phyloP scores from a whole-genome alignment of 2,113 vertebrate species.

The Vireo altiloquus region DNA sequence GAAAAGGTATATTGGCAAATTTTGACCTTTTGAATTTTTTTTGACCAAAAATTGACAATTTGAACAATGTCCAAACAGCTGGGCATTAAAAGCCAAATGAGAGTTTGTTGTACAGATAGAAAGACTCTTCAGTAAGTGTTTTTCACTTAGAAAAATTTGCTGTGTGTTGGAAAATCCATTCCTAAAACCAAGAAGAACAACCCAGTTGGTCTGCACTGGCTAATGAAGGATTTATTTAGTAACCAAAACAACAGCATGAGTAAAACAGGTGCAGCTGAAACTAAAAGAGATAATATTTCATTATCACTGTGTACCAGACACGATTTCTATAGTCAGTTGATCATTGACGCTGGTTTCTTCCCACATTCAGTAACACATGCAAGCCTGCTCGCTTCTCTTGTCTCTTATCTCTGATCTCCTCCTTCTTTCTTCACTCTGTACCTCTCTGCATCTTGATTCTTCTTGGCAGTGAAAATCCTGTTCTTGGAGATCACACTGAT shows the following conservation, averaged over 20 bases:
- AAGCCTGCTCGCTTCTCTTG: background rate
- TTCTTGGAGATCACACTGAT: background rate
- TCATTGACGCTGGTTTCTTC: background rate
- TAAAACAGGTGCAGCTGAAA: background rate
- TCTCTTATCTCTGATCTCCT: background rate
- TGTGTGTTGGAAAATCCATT: background rate
- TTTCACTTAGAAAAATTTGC: background rate
- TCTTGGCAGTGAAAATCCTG: background rate
- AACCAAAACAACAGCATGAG: background rate
- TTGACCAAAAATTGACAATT: background rate
- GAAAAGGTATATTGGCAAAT: background rate
- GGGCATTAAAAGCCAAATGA: background rate
- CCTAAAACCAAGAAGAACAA: background rate
- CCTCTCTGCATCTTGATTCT: background rate
- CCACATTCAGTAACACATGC: background rate
- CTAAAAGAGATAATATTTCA: background rate
- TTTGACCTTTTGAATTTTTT: too few relatives aligned
- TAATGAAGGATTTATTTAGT: background rate
- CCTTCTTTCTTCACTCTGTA: background rate
- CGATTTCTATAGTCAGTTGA: fast-evolving
- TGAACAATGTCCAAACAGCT: background rate
- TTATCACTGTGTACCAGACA: background rate
- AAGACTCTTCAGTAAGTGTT: background rate
- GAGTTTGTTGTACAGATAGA: background rate
- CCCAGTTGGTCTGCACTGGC: background rate